Evolutionary conservation across 1,140 invertebrate genomes (phyloP).

Genomic region (Heliconius himera): DNA sequence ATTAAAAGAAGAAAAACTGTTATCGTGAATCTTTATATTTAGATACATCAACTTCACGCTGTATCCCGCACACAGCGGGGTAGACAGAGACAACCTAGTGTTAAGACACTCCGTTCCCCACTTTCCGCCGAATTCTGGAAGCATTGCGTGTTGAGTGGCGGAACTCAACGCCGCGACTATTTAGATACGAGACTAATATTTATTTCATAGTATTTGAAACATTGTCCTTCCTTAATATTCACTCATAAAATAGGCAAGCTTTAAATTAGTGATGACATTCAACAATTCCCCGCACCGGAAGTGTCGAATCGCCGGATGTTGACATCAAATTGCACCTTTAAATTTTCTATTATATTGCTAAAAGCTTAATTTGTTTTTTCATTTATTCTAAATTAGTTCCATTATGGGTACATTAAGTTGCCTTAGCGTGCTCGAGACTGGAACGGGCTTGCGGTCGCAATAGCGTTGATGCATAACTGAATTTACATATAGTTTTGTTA

Average conservation of each 20-base stretch:
- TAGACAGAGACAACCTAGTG: no score
- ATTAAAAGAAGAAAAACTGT: no score
- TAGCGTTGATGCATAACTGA: slow-evolving; percentile 9
- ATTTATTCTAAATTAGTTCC: slow-evolving; percentile 41
- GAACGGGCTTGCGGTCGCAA: slow-evolving; percentile 5
- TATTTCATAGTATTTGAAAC: no score
- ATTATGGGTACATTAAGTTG: slow-evolving; percentile 26
- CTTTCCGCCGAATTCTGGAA: no score
- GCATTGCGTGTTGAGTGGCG: no score
- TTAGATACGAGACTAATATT: no score
- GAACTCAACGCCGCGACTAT: no score
- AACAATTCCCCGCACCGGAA: slow-evolving; percentile 36
- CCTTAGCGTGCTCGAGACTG: slow-evolving; percentile 10
- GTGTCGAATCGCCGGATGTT: slow-evolving; percentile 45
- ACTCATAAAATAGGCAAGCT: background rate
- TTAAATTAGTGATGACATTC: slow-evolving; percentile 22
- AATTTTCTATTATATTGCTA: slow-evolving; percentile 36
- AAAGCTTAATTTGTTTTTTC: slow-evolving; percentile 37
- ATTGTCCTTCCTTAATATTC: background rate
- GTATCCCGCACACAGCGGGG: no score
- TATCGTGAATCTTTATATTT: no score
- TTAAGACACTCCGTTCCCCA: no score
- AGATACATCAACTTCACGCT: no score
- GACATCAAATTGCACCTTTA: slow-evolving; percentile 33
- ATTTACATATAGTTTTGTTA: slow-evolving; percentile 5